phyloP scores from a whole-genome alignment of 2,113 vertebrate species.

The Chaetorhynchus papuensis region DNA sequence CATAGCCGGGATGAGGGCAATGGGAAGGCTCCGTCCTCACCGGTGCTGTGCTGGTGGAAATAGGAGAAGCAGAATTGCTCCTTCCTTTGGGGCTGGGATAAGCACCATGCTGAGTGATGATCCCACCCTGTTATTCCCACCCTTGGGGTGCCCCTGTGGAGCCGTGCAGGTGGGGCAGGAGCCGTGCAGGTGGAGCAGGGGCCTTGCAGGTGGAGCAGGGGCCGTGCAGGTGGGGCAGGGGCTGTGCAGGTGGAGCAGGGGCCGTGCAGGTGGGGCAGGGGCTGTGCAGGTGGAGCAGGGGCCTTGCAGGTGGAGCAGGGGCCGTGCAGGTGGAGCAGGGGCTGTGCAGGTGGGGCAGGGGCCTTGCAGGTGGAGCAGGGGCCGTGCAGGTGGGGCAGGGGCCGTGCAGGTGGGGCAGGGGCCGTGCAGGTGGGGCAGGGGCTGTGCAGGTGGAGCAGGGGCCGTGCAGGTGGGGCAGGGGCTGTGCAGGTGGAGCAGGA shows the following conservation, averaged over 20 bases:
- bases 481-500: no score
- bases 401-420: no score
- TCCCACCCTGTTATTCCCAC: neutral
- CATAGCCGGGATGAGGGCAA: neutral
- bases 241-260: neutral
- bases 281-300: no score
- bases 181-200: neutral
- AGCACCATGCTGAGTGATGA: neutral
- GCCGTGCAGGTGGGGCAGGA: neutral
- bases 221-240: neutral
- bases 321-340: neutral
- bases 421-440: no score
- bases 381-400: no score
- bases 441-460: no score
- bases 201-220: neutral
- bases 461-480: no score
- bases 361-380: no score
- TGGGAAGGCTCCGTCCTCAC: neutral
- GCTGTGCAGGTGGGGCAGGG: neutral
- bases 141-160: fast-evolving
- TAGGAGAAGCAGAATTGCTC: neutral
- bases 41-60: fast-evolving
- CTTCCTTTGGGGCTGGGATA: neutral
- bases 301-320: neutral
- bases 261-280: neutral